A percentile compares a stretch with the other conserved stretches of the same genome.
Conservation (phyloP, 2,888 invertebrate species). For the Lasioglossum oenotherae region DNA sequence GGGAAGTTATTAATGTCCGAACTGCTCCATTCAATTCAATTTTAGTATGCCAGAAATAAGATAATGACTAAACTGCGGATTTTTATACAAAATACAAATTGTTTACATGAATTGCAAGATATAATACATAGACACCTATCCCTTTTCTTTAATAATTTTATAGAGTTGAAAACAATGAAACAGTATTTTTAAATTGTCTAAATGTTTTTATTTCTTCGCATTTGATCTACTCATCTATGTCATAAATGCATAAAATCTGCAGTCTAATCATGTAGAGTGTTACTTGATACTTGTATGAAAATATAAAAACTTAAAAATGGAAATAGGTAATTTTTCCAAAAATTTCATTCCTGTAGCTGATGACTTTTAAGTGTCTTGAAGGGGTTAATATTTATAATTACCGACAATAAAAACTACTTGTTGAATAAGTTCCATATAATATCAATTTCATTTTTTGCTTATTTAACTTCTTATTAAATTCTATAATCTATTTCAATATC, state of each 20-base stretch:
- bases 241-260: not conserved
- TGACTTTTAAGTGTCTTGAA: slow-evolving; percentile 5
- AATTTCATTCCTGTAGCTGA: not conserved
- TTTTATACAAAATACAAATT: not conserved
- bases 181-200: not conserved
- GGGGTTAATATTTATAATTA: not conserved
- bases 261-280: too few relatives aligned
- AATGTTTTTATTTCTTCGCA: too few relatives aligned
- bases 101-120: too few relatives aligned
- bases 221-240: not conserved
- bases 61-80: too few relatives aligned
- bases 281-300: not conserved
- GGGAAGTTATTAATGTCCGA: not conserved
- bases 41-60: not conserved
- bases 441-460: not conserved
- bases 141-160: too few relatives aligned
- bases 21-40: too few relatives aligned
- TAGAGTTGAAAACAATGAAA: not conserved
- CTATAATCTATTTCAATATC: not conserved
- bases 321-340: not conserved
- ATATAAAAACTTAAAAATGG: not conserved
- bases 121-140: too few relatives aligned
- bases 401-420: not conserved
- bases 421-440: slow-evolving; percentile 2
- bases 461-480: not conserved